Evolutionary conservation across 2,797 vertebrate genomes (phyloP), one percentile per base, ranked within the genome.

Genomic region (Hapalemur alaotrensis): DNA sequence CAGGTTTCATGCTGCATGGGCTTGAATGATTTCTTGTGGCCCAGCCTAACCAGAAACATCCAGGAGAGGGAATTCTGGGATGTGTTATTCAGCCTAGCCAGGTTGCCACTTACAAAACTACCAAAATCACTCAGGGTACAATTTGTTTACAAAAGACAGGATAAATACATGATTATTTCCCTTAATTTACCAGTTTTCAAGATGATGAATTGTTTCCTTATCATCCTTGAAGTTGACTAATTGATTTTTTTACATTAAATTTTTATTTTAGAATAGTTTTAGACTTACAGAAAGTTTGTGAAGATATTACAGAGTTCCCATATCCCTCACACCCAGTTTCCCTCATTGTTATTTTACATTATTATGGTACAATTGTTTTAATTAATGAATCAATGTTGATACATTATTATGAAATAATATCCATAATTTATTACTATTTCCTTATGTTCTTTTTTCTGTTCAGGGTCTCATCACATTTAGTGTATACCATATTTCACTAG

Each of bases 191-290:
- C 25, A 75, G 17, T 46, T 85, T 84, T 84, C 8, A 86, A 61
- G 73, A 67, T 59, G 43, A 61, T 52, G 63, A 89, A 72, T 89
- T 92, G 41, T 59, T 89, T 80, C 14, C 41, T 92, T 65, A 43
- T 61, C 1, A 46, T 85, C 7, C 4, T 30, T 69, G 57, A 69
- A 43, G 10, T 48, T 48, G 69, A 73, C 5, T 73, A n/a, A 52
- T 85, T 82, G 28, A 43, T 43, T 46, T 54, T 70, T 76, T 88
- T 88, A 8, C 76, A 52, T 46, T 87, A 61, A n/a, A 22, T 46
- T 88, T 94, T 88, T 54, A 54, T 83, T 83, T 95, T 73, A 72
- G 35, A 92, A 92, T 18, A 38, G 30, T n/a, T 94, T 84, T 57
- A 92, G 78, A 41, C 61, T 54, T 57, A 73, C 4, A 72, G 67